Evolutionary conservation across 2,797 vertebrate species (phyloP), one percentile per base, ranked within the genome.

Genomic region (Echiichthys vipera): DNA sequence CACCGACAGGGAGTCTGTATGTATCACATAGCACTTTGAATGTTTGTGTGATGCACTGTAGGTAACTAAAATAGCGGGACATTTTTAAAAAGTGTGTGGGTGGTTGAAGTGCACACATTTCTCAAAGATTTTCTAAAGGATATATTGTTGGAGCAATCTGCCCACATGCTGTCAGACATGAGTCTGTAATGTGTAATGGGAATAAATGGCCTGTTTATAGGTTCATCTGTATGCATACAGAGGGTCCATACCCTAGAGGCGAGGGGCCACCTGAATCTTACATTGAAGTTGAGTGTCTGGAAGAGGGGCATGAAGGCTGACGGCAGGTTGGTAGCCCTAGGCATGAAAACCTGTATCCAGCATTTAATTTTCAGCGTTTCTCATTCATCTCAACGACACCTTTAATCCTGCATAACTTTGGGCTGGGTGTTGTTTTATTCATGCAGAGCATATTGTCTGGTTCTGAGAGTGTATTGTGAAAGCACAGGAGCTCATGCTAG

Each of bases 151-250:
- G 59, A 83, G 55, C 77, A 74, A 69, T 84, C 66, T 78, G 39
- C 80, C 78, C 71, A 83, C 79, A 78, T 68, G 61, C 75, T 86
- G 78, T 88, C 80, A 84, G 58, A 78, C 71, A 39, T 58, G 63
- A 80, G 40, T 61, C 25, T 80, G 56, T 68, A 56, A 63, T 74
- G 65, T 85, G 65, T 78, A 80, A 76, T 83, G 69, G 86, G 72
- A 90, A 87, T 72, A 84, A 78, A 78, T 84, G 65, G 75, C 71
- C 81, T 86, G 77, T 82, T 89, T 88, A 85, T 85, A 59, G 54
- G 64, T 88, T 81, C 2, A 54, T 78, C 76, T 84, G 62, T 66
- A 73, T 82, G 80, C 79, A 77, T 70, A 49, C 49, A 62, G 46
- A 61, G 59, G 68, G 63, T 69, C 65, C 46, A 17, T 40, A 71